phyloP scores from a whole-genome alignment of 2,797 vertebrate species.

The Rhinella marina region DNA sequence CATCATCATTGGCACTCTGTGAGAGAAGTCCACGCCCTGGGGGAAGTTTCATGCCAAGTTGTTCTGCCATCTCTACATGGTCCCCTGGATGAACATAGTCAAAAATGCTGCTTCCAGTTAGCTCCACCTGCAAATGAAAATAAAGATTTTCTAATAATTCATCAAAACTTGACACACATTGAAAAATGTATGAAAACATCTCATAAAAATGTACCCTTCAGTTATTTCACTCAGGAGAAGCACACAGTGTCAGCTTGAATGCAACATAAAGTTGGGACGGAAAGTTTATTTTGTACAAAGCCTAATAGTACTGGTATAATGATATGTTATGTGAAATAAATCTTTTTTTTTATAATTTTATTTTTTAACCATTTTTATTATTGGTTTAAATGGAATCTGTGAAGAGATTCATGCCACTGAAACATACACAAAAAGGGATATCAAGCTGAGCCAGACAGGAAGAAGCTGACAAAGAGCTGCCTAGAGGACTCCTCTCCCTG shows the following conservation, averaged over 20 bases:
- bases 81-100: conserved; percentile 98
- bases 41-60: conserved; percentile 97
- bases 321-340: too few species aligned
- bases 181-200: too few species aligned
- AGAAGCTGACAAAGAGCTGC: too few species aligned
- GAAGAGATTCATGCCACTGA: too few species aligned
- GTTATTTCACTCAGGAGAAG: background rate
- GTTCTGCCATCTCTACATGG: conserved; percentile 97
- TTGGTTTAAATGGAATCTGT: too few species aligned
- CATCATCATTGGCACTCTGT: conserved; percentile 89
- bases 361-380: too few species aligned
- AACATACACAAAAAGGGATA: too few species aligned
- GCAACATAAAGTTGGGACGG: background rate
- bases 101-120: conserved; percentile 97
- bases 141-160: background rate
- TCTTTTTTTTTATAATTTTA: too few species aligned
- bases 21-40: conserved; percentile 92
- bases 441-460: too few species aligned
- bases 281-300: background rate
- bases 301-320: background rate
- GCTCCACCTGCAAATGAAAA: conserved; percentile 86
- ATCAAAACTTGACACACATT: background rate
- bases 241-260: background rate
- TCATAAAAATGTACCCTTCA: background rate
- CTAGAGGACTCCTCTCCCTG: too few species aligned